Base-by-base conservation (phyloP, 1,140 invertebrate genomes). In the Brachionus manjavacas region DNA sequence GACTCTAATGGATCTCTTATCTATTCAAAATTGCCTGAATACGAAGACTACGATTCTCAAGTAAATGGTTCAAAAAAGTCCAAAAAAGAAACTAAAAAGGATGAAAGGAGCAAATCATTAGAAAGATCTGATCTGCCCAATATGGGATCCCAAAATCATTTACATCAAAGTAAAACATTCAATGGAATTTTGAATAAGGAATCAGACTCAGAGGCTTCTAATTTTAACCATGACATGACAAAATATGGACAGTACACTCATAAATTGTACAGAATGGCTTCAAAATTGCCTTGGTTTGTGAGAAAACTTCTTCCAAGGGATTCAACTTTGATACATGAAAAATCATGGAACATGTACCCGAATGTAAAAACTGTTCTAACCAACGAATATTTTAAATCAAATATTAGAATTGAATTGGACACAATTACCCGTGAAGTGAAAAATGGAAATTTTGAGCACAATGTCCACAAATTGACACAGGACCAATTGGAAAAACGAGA, bases 231-330 rank as follows among this genome's bases (percentile, higher is more conserved):
- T 76, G 72, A 76, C 20, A 76, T 76, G 25, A 76, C 72, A 49
- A 76, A 76, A n/a, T 76, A 76, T 12, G 98, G 98, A 83, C 98
- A 99, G 91, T 99, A 98, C 91, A 99, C 98, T 85, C 97, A 99
- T 90, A 99, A 99, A 92, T 97, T 99, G 87, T 99, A 99, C 91
- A 97, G 99, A 91, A 92, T 99, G 91, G 94, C 52, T 6, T 81
- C 79, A 1, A 81, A 81, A 60, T 25, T 81, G 23, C 79, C 79
- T 20, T 81, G 79, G 79, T 81, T 64, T 68, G 52, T 81, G 4
- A 39, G 41, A 81, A 81, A 64, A 20, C 60, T 60, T 23, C 31
- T 81, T 23, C 79, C 79, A 4, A 81, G 66, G 66, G 64, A 81
- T 23, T 81, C 79, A 12, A 81, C 52, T 43, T 12, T 81, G n/a